Base-by-base conservation (phyloP, 1,140 invertebrate genomes). In the Drosophila pectinifera region DNA sequence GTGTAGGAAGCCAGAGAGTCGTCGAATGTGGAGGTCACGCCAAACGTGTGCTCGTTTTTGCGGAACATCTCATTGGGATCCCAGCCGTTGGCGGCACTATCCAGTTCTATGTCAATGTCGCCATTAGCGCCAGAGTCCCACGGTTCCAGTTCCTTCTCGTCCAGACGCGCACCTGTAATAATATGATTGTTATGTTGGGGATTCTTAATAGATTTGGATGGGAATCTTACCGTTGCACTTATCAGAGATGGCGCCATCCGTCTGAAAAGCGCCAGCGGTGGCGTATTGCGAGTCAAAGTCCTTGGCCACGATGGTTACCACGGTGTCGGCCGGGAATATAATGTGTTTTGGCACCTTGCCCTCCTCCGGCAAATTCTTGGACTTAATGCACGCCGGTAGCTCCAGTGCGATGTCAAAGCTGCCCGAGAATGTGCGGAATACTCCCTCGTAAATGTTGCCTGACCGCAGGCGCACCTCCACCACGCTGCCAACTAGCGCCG, bases 1-100 rank as follows among this genome's bases (percentile, higher is more conserved):
- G 98, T 99, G 81, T 99, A 99, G 24, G 96, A 96, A 16, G 94
- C 93, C 64, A 98, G 93, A 46, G 95, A 96, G 72, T 97, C 95
- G 92, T 98, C 97, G 92, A 97, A 98, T 6, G 96, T 97, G 64
- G 97, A 96, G 78, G 95, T 95, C 10, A 98, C 96, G 61, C 97
- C 97, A 92, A 98, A 98, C 56, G 96, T 93, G 93, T 96, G 95
- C 92, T 98, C 97, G 93, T 99, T 98, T 91, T 96, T 97, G 53
- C 95, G 94, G 93, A 99, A 99, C 98, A 99, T 99, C 72, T 99
- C 98, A 92, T 97, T 95, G 0, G 95, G 95, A 94, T 98, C 97
- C 98, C 98, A 99, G 62, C 98, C 98, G 94, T 98, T 98, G 93
- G 94, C 93, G 72, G 94, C 94, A 72, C 93, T 93, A 88, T 96